A percentile compares a stretch with the other conserved stretches of the same genome.
Conservation (phyloP, 2,113 vertebrate genomes). For the Nibea albiflora region DNA sequence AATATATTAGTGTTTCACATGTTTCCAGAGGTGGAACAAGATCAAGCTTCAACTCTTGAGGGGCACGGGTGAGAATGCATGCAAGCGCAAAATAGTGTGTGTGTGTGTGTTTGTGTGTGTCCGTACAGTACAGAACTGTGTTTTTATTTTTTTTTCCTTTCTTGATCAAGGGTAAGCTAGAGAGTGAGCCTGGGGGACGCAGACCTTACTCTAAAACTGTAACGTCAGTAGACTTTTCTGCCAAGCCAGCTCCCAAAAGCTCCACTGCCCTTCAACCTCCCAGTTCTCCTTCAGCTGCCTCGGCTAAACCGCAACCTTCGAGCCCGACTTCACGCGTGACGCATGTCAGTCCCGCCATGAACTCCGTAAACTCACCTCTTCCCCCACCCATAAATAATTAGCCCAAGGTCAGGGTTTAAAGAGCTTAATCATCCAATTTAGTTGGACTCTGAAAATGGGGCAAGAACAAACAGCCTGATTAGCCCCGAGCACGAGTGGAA, state of each 20-base stretch:
- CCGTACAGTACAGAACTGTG: not conserved
- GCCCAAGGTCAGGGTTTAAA: slow-evolving; percentile 71
- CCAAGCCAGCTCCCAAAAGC: slow-evolving; percentile 41
- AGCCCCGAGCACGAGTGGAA: slow-evolving; percentile 58
- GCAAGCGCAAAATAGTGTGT: not conserved
- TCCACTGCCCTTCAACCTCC: slow-evolving; percentile 4
- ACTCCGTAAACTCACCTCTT: slow-evolving; percentile 45
- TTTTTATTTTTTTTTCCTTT: not conserved
- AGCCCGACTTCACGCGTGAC: not conserved
- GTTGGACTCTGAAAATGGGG: slow-evolving; percentile 50
- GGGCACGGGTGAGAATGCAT: not conserved
- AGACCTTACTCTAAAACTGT: slow-evolving; percentile 33
- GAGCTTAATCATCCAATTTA: slow-evolving; percentile 71
- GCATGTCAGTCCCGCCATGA: slow-evolving; percentile 28
- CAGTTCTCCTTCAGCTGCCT: slow-evolving; percentile 21
- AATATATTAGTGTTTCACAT: slow-evolving; percentile 49
- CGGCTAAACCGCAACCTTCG: slow-evolving; percentile 23
- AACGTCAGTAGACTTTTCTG: slow-evolving; percentile 48
- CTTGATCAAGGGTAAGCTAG: slow-evolving; percentile 21
- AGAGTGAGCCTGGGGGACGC: slow-evolving; percentile 12
- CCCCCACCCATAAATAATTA: slow-evolving; percentile 59
- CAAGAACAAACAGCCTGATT: slow-evolving; percentile 63
- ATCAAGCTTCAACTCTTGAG: slow-evolving; percentile 36
- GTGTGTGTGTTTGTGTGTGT: not conserved
- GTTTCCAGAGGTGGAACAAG: slow-evolving; percentile 44